phyloP scores from a whole-genome alignment of 2,113 vertebrate genomes.

The Rhea pennata region DNA sequence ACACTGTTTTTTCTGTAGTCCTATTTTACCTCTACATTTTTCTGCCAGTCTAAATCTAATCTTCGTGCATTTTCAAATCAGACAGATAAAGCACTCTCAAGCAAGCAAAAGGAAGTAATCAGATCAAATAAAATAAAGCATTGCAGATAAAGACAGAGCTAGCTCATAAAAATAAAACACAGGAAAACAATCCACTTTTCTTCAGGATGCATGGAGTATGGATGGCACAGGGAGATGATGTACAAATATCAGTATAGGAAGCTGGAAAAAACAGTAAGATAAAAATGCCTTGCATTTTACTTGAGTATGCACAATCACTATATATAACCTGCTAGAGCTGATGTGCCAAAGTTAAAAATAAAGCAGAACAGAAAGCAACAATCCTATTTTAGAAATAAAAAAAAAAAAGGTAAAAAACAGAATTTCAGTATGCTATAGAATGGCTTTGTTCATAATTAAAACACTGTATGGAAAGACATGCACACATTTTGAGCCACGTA shows the following conservation, averaged over 20 bases:
- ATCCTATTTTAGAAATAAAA: not conserved
- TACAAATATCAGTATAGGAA: not conserved
- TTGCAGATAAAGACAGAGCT: constrained; percentile 3
- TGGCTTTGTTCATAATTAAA: not conserved
- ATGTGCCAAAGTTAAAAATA: not conserved
- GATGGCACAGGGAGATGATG: not conserved
- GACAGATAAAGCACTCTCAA: not conserved
- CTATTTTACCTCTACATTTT: not conserved
- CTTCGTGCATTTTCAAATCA: not conserved
- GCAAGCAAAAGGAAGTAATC: not conserved
- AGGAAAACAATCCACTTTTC: constrained; percentile 33
- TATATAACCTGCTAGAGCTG: not conserved
- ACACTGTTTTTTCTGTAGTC: not conserved
- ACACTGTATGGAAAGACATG: not conserved
- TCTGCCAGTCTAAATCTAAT: not conserved
- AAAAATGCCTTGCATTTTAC: not conserved
- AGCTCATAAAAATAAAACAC: not conserved
- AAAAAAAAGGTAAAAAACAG: not conserved
- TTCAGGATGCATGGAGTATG: not conserved
- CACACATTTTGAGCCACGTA: not conserved
- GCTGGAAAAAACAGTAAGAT: not conserved
- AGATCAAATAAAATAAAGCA: constrained; percentile 25
- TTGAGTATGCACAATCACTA: not conserved
- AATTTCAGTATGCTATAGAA: not conserved
- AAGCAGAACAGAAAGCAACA: not conserved